Percentiles rank a stretch among this genome's conserved stretches.
Conservation (phyloP, 2,113 vertebrate species). For the Archilochus colubris region DNA sequence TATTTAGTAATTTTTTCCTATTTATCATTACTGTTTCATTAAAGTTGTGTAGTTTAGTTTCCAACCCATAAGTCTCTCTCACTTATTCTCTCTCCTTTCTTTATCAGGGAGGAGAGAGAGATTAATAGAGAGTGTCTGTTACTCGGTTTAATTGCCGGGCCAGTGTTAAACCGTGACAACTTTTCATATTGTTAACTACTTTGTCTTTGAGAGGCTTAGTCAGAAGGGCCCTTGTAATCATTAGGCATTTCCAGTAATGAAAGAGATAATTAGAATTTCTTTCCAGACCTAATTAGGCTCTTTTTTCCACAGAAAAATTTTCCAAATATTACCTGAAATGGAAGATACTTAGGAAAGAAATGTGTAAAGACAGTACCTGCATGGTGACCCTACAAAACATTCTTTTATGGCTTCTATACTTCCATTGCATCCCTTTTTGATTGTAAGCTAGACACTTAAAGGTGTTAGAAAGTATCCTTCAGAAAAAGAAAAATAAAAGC, state of each 20-base stretch:
- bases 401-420: neutral
- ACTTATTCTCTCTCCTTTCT: too few relatives aligned
- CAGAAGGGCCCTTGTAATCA: neutral
- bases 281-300: neutral
- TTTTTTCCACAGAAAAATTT: neutral
- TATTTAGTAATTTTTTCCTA: too few relatives aligned
- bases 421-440: neutral
- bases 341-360: neutral
- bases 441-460: neutral
- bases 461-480: neutral
- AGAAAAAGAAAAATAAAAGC: neutral
- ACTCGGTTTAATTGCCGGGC: too few relatives aligned
- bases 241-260: neutral
- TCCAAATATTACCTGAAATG: neutral
- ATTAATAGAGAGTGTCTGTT: too few relatives aligned
- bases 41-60: too few relatives aligned
- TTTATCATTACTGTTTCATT: too few relatives aligned
- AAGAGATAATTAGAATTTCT: neutral
- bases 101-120: too few relatives aligned
- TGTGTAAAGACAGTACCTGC: neutral
- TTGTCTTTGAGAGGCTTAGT: neutral
- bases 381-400: neutral
- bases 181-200: neutral
- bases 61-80: too few relatives aligned
- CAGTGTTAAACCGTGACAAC: too few relatives aligned